Conservation (phyloP, 2,113 vertebrate species). For the Sinocyclocheilus grahami region DNA sequence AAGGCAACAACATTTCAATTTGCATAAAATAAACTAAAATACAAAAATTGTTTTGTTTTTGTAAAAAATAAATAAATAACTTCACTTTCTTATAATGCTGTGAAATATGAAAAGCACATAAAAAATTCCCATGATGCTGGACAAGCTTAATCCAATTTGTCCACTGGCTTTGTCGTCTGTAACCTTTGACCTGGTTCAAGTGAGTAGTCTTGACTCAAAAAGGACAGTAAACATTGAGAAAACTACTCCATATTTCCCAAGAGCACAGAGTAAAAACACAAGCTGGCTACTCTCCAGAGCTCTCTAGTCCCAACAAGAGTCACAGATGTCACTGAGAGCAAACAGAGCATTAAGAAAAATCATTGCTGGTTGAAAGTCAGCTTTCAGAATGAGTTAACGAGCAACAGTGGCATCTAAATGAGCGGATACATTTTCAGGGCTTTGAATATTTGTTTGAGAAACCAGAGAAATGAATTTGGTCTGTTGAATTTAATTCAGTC, state of each 20-base stretch:
- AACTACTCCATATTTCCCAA: background rate
- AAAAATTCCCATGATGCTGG: background rate
- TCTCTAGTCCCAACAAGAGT: background rate
- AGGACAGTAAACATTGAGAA: conserved; percentile 9
- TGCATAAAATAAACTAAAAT: background rate
- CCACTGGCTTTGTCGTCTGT: background rate
- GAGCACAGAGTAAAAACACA: conserved; percentile 8
- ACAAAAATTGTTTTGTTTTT: background rate
- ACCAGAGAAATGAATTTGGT: background rate
- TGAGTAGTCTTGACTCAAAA: conserved; percentile 10
- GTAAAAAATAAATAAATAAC: too few species aligned
- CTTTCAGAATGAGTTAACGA: background rate
- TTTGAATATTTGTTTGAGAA: background rate
- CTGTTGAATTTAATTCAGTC: background rate
- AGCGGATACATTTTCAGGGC: background rate
- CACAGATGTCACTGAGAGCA: background rate
- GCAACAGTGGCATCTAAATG: background rate
- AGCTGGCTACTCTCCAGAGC: conserved; percentile 2
- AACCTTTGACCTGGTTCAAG: background rate
- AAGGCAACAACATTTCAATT: background rate
- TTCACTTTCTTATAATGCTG: background rate
- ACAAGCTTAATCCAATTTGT: background rate
- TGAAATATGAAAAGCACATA: background rate
- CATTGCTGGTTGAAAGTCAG: background rate
- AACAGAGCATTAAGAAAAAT: background rate